Base-by-base conservation (phyloP, 2,113 vertebrate species). In the Excalfactoria chinensis region DNA sequence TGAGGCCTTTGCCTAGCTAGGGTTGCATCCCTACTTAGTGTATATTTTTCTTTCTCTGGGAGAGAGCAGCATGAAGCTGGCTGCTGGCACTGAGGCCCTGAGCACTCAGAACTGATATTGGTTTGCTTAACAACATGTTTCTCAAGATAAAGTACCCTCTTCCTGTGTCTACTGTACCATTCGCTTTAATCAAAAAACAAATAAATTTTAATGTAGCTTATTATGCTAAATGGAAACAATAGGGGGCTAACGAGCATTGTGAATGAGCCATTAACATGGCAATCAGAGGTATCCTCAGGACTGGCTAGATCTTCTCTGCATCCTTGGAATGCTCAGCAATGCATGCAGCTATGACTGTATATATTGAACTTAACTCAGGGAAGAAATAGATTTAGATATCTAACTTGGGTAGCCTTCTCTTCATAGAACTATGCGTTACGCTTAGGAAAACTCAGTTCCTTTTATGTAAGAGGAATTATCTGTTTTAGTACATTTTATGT, bases 141-240 rank as follows among this genome's bases (percentile, higher is more conserved):
- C 69, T 64, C 25, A 32, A 67, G 41, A 91, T 34, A 43, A 92
- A 89, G 44, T 26, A 21, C 35, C 11, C 3, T 18, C 17, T 55
- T 48, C 10, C 13, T 3, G 5, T 14, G 20, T 60, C 64, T 89
- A 73, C 82, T 87, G 53, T 55, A 72, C 6, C 22, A 48, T 51
- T 83, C 79, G 46, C 73, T 94, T 91, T 89, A 90, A 95, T 97
- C 55, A 95, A 94, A 86, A 74, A 72, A 82, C 53, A 93, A 93
- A 66, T 84, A 82, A 51, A 89, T 86, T 95, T 72, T 84, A 93
- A 56, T 18, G 83, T 80, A 56, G 20, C 46, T 93, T 68, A 78
- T 96, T 94, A 93, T 88, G 79, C 87, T 89, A 90, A 95, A 95
- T 92, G 77, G 94, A 95, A 81, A 69, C 86, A 97, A 75, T 53